These are phyloP conservation scores for Amblyornis subalaris DNA, from an alignment of 2,113 vertebrate species.

Conservation along the genomic window DNA sequence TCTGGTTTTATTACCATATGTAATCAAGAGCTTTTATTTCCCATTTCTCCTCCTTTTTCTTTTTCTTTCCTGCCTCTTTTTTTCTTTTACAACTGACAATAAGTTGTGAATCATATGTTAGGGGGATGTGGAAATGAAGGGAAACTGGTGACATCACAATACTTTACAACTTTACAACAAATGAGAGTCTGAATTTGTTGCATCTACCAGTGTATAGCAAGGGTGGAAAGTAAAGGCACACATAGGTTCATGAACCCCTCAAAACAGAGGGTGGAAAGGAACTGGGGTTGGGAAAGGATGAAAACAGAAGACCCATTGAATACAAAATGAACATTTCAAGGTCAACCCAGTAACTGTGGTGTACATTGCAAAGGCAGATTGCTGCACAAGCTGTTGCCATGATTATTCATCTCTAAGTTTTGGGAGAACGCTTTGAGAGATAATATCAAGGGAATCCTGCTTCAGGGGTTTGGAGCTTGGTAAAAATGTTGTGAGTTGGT, in stretches of 20 bases:
- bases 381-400: neutral
- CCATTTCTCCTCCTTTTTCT: constrained; percentile 7
- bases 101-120: constrained; percentile 93
- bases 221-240: constrained; percentile 95
- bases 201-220: constrained; percentile 85
- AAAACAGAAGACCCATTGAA: constrained; percentile 18
- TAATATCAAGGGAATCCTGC: neutral
- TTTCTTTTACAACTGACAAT: constrained; percentile 89
- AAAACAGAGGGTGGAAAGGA: constrained; percentile 25
- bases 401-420: neutral
- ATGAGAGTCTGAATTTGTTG: constrained; percentile 80
- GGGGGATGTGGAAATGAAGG: constrained; percentile 84
- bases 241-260: constrained; percentile 71
- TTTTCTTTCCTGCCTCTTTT: neutral
- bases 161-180: constrained; percentile 94
- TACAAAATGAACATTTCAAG: constrained; percentile 33
- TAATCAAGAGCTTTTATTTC: constrained; percentile 84
- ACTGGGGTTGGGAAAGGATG: neutral
- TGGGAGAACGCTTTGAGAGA: neutral
- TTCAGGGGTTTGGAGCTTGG: neutral
- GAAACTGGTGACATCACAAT: constrained; percentile 91
- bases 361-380: neutral
- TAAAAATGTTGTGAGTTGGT: neutral
- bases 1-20: constrained; percentile 87
- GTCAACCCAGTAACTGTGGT: neutral